These are phyloP conservation scores for Eueides isabella DNA, from an alignment of 1,140 invertebrate genomes.

Conservation along the genomic window DNA sequence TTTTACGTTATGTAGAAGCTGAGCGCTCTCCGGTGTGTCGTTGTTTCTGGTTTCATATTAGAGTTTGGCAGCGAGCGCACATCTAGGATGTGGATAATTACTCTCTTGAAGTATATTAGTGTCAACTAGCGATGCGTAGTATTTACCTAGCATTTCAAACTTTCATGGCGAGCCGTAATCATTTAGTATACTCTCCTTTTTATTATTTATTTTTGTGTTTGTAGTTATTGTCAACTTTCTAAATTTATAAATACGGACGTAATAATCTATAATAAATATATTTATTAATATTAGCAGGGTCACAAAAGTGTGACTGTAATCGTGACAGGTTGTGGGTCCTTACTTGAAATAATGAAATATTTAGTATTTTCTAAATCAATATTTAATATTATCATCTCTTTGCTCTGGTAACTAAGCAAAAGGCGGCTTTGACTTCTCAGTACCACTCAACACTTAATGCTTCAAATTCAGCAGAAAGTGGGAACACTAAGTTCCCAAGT, in stretches of 20 bases:
- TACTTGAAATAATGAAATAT: no score
- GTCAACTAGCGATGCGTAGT: conserved; percentile 8
- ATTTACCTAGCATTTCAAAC: neutral
- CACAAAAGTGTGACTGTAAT: no score
- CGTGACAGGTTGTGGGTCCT: neutral
- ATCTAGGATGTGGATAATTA: conserved; percentile 6
- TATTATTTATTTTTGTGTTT: neutral
- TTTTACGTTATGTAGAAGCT: neutral
- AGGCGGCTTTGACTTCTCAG: no score
- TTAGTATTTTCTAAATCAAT: no score
- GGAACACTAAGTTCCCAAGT: no score
- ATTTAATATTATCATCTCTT: neutral
- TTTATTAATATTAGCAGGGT: no score
- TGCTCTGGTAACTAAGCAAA: no score
- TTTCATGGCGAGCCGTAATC: neutral
- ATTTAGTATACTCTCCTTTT: neutral
- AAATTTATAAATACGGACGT: no score
- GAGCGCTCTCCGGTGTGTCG: conserved; percentile 3
- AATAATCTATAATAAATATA: no score
- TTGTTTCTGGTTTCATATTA: conserved; percentile 1
- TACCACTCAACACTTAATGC: no score
- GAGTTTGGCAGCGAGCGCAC: neutral
- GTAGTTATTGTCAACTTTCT: no score
- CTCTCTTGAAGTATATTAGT: conserved; percentile 18
- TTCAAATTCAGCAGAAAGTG: no score